Base-by-base conservation (phyloP, 2,888 invertebrate genomes). In the Parochlus steinenii region DNA sequence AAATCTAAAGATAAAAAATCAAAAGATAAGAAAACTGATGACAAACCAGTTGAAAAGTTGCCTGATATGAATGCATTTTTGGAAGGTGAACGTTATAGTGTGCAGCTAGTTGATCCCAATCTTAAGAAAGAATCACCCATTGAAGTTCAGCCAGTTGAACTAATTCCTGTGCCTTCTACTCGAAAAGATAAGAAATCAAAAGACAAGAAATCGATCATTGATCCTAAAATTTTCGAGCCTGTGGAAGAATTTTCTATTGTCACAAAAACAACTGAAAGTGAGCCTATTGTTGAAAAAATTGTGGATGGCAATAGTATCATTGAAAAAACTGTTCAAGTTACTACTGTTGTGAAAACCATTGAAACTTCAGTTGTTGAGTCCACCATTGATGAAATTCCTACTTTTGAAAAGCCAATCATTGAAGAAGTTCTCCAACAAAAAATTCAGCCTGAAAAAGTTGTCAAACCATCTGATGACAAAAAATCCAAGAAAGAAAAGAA, bases 371-470 rank as follows among this genome's bases (percentile, higher is more conserved):
- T n/a, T n/a, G n/a, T n/a, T n/a, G n/a, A n/a, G n/a, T n/a, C n/a
- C n/a, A n/a, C n/a, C n/a, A n/a, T n/a, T n/a, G n/a, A n/a, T n/a
- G n/a, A n/a, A n/a, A n/a, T n/a, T n/a, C n/a, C n/a, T n/a, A n/a
- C n/a, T n/a, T n/a, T n/a, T n/a, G n/a, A n/a, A n/a, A n/a, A n/a
- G n/a, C n/a, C n/a, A n/a, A n/a, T n/a, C n/a, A n/a, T n/a, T n/a
- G n/a, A n/a, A n/a, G n/a, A n/a, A n/a, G n/a, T 78, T 6, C 8
- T 12, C 10, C 10, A 25, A 25, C 10, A n/a, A 11, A 5, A n/a
- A 11, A 6, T 5, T 11, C 11, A 67, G 19, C 75, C 76, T 14
- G 76, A 30, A 18, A 14, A 74, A 11, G 71, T 72, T 8, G n/a
- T 12, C 6, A 27, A 12, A 27, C 7, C 6, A 12, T 65, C 76